phyloP scores from a whole-genome alignment of 2,888 invertebrate genomes.

The Cosmia pyralina region DNA sequence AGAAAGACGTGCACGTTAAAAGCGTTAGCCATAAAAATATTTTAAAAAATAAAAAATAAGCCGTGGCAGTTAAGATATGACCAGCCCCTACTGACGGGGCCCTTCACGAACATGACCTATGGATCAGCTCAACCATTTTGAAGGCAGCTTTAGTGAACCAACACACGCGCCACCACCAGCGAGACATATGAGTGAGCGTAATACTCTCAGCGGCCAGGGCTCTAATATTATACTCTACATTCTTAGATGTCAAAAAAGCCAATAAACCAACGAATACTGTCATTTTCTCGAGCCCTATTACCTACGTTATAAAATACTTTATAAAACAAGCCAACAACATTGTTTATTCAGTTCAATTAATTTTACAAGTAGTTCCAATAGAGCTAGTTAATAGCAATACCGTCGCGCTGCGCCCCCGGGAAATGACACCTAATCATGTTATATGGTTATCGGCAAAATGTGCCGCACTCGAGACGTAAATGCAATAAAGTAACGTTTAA shows the following conservation, averaged over 20 bases:
- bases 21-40: too few species aligned
- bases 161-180: neutral
- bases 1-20: neutral
- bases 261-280: neutral
- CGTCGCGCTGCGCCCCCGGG: neutral
- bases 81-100: neutral
- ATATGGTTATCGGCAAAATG: neutral
- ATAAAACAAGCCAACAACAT: neutral
- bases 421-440: neutral
- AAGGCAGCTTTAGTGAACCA: neutral
- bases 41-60: neutral
- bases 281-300: neutral
- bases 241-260: neutral
- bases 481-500: neutral
- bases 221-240: neutral
- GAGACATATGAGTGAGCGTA: neutral
- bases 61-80: neutral
- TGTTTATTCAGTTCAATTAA: neutral
- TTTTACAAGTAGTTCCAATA: neutral
- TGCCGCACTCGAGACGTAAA: too few species aligned
- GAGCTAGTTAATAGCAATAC: neutral
- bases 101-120: neutral
- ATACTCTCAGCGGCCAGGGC: neutral
- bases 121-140: neutral
- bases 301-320: neutral